phyloP scores from a whole-genome alignment of 1,140 invertebrate species.

The Leucophenga varia region DNA sequence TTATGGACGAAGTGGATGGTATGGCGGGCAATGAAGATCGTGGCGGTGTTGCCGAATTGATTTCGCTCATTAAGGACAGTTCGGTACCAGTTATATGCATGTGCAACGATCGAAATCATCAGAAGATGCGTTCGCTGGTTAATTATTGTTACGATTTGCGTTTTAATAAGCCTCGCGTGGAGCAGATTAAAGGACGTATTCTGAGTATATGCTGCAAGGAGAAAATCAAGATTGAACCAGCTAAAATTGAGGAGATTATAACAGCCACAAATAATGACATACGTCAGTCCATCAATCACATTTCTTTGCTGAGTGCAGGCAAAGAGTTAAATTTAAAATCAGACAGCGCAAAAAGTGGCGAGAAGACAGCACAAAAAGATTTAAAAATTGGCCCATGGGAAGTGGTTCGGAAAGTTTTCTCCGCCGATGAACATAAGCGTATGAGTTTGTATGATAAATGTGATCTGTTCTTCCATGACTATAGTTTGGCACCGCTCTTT shows the following conservation, averaged over 20 bases:
- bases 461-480: constrained; percentile 96
- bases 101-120: constrained; percentile 95
- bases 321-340: constrained; percentile 60
- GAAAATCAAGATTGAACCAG: constrained; percentile 76
- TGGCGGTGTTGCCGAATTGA: constrained; percentile 94
- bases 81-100: constrained; percentile 96
- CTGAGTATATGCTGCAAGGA: constrained; percentile 92
- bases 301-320: constrained; percentile 74
- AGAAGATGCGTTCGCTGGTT: constrained; percentile 89
- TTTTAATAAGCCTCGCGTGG: constrained; percentile 77
- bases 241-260: constrained; percentile 82
- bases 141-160: constrained; percentile 95
- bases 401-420: constrained; percentile 87
- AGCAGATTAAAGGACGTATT: constrained; percentile 91
- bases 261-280: constrained; percentile 89
- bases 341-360: constrained; percentile 58
- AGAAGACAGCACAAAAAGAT: constrained; percentile 72
- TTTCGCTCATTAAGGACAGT: constrained; percentile 86
- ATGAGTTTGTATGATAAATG: constrained; percentile 86
- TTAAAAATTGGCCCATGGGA: constrained; percentile 93
- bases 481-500: constrained; percentile 91
- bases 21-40: constrained; percentile 99
- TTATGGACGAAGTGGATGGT: constrained; percentile 99
- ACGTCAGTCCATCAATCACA: constrained; percentile 86
- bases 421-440: constrained; percentile 73